Evolutionary conservation across 1,140 invertebrate genomes (phyloP).

Genomic region (Macrostomum lignano): DNA sequence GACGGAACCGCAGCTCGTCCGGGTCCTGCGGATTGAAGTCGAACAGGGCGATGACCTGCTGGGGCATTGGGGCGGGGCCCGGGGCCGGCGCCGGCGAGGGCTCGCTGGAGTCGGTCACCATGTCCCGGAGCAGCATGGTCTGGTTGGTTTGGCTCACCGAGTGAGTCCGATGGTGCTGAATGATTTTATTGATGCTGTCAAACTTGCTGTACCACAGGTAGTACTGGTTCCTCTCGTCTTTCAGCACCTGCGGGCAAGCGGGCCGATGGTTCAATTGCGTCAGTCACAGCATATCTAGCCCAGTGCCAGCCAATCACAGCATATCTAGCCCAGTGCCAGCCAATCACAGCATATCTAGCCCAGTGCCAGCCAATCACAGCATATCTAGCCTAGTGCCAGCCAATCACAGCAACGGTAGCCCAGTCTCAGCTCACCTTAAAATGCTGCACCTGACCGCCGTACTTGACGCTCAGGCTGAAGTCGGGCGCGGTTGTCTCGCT

Average conservation of each 20-base stretch:
- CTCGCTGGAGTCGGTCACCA: too few relatives aligned
- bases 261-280: too few relatives aligned
- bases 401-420: too few relatives aligned
- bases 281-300: too few relatives aligned
- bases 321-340: too few relatives aligned
- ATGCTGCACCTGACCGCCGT: constrained; percentile 82
- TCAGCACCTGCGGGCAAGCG: too few relatives aligned
- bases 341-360: too few relatives aligned
- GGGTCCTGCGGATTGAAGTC: constrained; percentile 36
- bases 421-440: constrained; percentile 85
- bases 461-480: constrained; percentile 94
- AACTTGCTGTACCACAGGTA: constrained; percentile 98
- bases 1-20: constrained; percentile 81
- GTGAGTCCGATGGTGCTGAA: constrained; percentile 86
- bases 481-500: constrained; percentile 94
- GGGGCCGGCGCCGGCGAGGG: too few relatives aligned
- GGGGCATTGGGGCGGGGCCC: too few relatives aligned
- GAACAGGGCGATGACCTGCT: constrained; percentile 13
- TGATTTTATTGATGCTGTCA: constrained; percentile 83
- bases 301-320: too few relatives aligned
- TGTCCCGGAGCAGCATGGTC: constrained; percentile 64
- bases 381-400: too few relatives aligned
- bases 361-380: too few relatives aligned
- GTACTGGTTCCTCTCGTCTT: constrained; percentile 85
- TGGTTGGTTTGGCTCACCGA: constrained; percentile 74